A percentile compares a stretch with the other conserved stretches of the same genome.
phyloP scores from a whole-genome alignment of 1,140 invertebrate species.

The Drosophila neocordata region DNA sequence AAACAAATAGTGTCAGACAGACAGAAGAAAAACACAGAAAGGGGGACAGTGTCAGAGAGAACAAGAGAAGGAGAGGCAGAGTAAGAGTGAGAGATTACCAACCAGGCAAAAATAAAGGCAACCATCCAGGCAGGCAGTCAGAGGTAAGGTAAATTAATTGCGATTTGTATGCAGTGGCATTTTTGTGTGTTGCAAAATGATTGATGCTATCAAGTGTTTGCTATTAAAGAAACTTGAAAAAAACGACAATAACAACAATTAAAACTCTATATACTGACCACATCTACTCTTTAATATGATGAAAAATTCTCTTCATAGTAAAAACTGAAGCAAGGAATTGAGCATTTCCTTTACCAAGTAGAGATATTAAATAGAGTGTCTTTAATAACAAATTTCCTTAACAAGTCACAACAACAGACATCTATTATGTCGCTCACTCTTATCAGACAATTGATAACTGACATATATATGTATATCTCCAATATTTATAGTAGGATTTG shows the following conservation, averaged over 20 bases:
- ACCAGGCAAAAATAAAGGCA: background rate
- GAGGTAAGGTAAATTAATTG: constrained; percentile 69
- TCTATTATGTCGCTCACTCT: no score
- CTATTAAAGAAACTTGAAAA: constrained; percentile 10
- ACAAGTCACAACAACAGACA: no score
- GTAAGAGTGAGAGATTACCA: background rate
- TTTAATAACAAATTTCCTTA: no score
- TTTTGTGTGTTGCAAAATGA: constrained; percentile 67
- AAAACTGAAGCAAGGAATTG: no score
- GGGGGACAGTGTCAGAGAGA: constrained; percentile 15
- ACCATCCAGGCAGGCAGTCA: no score
- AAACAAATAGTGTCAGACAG: constrained; percentile 21
- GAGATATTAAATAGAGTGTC: no score
- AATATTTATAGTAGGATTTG: no score
- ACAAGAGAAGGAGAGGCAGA: constrained; percentile 2
- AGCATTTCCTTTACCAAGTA: no score
- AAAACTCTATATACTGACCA: background rate
- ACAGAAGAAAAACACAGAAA: constrained; percentile 28
- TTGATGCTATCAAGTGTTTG: constrained; percentile 55
- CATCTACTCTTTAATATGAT: background rate
- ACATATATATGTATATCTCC: no score
- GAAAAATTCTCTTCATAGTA: no score
- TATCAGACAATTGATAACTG: no score
- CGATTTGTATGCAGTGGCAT: constrained; percentile 63
- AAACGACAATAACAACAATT: background rate